These are phyloP conservation scores for Drosophila mayaguana DNA, from an alignment of 2,888 invertebrate genomes.

Conservation along the genomic window DNA sequence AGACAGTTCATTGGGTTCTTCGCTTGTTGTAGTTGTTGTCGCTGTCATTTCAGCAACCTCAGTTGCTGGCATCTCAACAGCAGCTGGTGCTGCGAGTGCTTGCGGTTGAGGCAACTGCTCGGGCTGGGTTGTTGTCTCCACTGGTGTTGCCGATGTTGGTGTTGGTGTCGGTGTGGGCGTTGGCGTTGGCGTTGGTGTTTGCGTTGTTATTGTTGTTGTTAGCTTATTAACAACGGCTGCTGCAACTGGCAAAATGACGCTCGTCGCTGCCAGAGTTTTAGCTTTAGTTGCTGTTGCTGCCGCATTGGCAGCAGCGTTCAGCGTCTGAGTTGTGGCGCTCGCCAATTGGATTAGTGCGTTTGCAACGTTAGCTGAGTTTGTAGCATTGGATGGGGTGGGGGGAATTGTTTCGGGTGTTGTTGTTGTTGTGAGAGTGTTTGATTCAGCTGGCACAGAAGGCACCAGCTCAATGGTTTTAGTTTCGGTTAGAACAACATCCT, in stretches of 20 bases:
- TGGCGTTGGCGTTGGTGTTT: conserved; percentile 17
- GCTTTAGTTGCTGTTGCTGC: conserved; percentile 67
- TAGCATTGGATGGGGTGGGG: conserved; percentile 37
- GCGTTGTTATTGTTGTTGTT: conserved; percentile 34
- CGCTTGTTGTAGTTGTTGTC: conserved; percentile 51
- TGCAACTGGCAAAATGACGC: conserved; percentile 71
- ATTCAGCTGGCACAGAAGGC: conserved; percentile 41
- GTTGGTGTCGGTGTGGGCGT: conserved; percentile 7
- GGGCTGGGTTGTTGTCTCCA: conserved; percentile 30
- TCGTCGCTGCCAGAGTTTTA: conserved; percentile 70
- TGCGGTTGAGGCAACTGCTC: conserved; percentile 21
- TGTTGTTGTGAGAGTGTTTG: conserved; percentile 23
- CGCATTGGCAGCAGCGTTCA: conserved; percentile 74
- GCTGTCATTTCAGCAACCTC: conserved; percentile 35
- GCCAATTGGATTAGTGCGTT: conserved; percentile 83
- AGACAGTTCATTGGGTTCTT: conserved; percentile 59
- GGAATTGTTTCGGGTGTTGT: conserved; percentile 54
- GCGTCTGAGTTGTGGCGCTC: conserved; percentile 80
- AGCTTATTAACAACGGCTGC: conserved; percentile 66
- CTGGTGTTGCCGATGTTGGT: conserved; percentile 15
- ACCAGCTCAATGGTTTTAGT: conserved; percentile 57
- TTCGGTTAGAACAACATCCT: conserved; percentile 59
- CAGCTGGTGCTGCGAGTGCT: conserved; percentile 31
- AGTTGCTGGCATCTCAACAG: conserved; percentile 36
- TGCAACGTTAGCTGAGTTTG: conserved; percentile 71